Base-by-base conservation (phyloP, 2,797 vertebrate species). In the Pelochelys cantorii region DNA sequence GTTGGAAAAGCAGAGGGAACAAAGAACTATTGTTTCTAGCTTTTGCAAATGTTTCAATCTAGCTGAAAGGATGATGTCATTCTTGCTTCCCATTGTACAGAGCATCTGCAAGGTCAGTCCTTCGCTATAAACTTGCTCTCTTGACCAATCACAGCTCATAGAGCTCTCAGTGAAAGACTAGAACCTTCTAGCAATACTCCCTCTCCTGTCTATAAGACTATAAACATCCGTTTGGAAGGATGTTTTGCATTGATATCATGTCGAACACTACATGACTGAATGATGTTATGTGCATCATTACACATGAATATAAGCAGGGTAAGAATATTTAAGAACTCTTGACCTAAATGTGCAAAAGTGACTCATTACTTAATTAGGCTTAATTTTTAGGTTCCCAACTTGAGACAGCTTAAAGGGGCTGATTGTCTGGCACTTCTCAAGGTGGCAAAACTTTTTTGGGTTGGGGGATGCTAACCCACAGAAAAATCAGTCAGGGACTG, bases 91-190 rank as follows among this genome's bases (percentile, higher is more conserved):
- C 34, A 37, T 37, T 71, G 65, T 20, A n/a, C 17, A n/a, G 31
- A 68, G n/a, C 31, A n/a, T 68, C 18, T 9, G 17, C 17, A 37
- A 71, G 65, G 18, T 71, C 65, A 22, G 9, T 37, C n/a, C 68
- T 71, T 71, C 23, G 20, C 20, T 22, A 37, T 34, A 22, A n/a
- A 71, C 95, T 96, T 95, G 94, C 95, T 90, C 93, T 91, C 81
- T 91, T 96, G 52, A 88, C 95, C 88, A 88, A 1, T 56, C 11
- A 23, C 37, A 13, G 53, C 87, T n/a, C 29, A 87, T 0, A 0
- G 77, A 17, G n/a, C 85, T 48, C 29, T 91, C 0, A 0, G 62
- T 23, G 34, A 65, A 29, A 93, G 78, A 93, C 56, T 71, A 60
- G 83, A 79, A 71, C n/a, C 87, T 84, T 53, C 23, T 84, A 27